A percentile compares a stretch with the other conserved stretches of the same genome.
These are phyloP conservation scores for Callyntrura guangdongensis DNA, from an alignment of 2,888 invertebrate species.

Conservation along the genomic window DNA sequence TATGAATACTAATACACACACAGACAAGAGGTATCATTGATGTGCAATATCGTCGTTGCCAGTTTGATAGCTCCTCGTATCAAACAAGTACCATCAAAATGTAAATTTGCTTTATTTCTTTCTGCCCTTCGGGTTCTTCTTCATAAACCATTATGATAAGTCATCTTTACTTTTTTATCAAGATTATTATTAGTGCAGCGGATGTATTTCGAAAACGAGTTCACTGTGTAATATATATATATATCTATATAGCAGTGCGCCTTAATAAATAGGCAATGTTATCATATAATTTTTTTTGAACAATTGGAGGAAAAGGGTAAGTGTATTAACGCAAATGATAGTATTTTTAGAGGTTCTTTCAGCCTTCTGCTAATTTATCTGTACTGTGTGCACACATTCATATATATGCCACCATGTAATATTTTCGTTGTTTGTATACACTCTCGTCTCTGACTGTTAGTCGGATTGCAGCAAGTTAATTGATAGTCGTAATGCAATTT, in stretches of 20 bases:
- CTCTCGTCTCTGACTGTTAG: not conserved
- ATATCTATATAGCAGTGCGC: not conserved
- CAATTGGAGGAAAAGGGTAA: conserved; percentile 19
- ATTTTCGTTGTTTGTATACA: not conserved
- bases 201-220: conserved; percentile 6
- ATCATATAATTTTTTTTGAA: not conserved
- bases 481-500: not conserved
- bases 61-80: not conserved
- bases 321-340: conserved; percentile 15
- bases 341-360: not conserved
- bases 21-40: not conserved
- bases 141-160: conserved; percentile 5
- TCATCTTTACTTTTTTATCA: conserved; percentile 20
- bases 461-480: not conserved
- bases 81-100: conserved; percentile 7
- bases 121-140: not conserved
- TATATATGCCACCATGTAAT: not conserved
- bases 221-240: not conserved
- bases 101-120: not conserved
- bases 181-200: conserved; percentile 11
- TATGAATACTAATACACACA: not conserved
- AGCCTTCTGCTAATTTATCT: conserved; percentile 17
- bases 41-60: not conserved
- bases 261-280: conserved; percentile 12
- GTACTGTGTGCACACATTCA: not conserved